Conservation (phyloP, 2,113 vertebrate species). For the Dipodomys ordii region DNA sequence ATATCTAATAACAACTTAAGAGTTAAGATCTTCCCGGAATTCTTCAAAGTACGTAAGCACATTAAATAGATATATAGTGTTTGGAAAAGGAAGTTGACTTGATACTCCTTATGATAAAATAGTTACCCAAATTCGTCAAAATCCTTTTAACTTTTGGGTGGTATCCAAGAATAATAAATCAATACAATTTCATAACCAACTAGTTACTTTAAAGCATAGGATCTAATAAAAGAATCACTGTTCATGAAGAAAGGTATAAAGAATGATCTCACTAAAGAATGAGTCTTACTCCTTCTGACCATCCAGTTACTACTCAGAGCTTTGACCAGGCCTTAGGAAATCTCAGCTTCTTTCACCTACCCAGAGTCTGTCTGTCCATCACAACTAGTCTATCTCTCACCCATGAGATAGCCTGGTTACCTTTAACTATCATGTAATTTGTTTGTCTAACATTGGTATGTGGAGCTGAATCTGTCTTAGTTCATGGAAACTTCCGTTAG, state of each 20-base stretch:
- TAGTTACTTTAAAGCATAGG: slow-evolving; percentile 7
- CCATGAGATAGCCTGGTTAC: not conserved
- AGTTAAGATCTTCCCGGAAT: not conserved
- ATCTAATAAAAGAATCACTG: not conserved
- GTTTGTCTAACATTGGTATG: accelerated
- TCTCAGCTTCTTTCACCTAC: too few relatives aligned
- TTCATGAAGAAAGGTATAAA: not conserved
- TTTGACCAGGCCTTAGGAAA: not conserved
- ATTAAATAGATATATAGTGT: not conserved
- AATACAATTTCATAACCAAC: not conserved
- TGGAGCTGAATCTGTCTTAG: not conserved
- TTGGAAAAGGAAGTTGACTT: slow-evolving; percentile 45
- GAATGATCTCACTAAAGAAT: not conserved
- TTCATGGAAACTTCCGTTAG: not conserved
- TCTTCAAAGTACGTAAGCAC: not conserved
- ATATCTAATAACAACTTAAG: not conserved
- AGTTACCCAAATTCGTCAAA: slow-evolving; percentile 19
- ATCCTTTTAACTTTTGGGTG: not conserved
- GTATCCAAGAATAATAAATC: not conserved
- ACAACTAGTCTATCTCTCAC: not conserved
- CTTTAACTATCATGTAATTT: not conserved
- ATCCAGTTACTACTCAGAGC: not conserved
- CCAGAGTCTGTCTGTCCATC: not conserved
- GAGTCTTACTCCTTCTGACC: not conserved
- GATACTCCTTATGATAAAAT: not conserved